These are phyloP conservation scores for Cyclina sinensis DNA, from an alignment of 1,140 invertebrate species.

Conservation along the genomic window DNA sequence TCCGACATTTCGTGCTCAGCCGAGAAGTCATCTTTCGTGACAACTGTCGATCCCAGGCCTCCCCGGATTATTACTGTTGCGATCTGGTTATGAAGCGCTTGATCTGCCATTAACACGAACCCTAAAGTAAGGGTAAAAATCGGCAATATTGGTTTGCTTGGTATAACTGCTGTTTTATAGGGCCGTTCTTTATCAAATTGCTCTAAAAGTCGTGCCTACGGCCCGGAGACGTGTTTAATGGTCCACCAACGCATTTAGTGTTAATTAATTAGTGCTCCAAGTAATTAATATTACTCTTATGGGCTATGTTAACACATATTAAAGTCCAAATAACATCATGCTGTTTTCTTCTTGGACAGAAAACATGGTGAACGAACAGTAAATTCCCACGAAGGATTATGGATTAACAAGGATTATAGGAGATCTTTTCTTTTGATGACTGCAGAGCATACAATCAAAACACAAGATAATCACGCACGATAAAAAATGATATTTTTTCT, in stretches of 20 bases:
- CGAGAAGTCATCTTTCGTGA: background rate
- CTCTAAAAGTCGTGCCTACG: background rate
- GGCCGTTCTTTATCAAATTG: background rate
- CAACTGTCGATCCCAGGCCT: background rate
- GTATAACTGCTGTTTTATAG: background rate
- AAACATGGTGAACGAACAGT: no score
- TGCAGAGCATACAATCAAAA: no score
- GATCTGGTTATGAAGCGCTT: background rate
- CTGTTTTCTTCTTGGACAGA: no score
- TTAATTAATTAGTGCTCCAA: background rate
- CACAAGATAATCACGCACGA: no score
- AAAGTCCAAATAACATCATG: no score
- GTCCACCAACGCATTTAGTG: no score
- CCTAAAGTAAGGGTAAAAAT: background rate
- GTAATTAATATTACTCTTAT: background rate
- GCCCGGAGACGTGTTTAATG: background rate
- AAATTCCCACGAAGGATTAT: no score
- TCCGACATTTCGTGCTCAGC: background rate
- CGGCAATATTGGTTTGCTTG: background rate
- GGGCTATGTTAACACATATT: background rate
- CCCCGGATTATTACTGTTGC: constrained; percentile 8
- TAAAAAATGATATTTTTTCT: no score
- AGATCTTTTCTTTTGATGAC: no score
- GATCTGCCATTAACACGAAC: background rate
- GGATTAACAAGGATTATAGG: no score